Base-by-base conservation (phyloP, 2,113 vertebrate species). In the Passer domesticus region DNA sequence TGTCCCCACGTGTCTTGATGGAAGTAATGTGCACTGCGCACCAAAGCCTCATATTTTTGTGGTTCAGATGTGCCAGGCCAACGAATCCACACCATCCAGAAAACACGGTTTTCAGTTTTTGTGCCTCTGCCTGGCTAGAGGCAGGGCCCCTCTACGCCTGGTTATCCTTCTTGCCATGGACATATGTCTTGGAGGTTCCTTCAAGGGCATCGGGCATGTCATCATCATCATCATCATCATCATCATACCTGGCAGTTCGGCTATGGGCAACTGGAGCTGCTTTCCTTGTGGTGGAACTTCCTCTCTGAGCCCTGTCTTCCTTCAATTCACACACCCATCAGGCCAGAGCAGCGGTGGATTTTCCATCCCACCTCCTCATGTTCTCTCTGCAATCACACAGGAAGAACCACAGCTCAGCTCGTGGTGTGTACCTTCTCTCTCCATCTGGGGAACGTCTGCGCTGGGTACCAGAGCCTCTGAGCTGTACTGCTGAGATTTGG, bases 251-350 rank as follows among this genome's bases (percentile, higher is more conserved):
- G 55, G 55, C 25, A 75, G 25, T 59, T 59, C 0, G 4, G 43
- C n/a, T 37, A 8, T 0, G 2, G 56, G 43, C 43, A 4, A 18
- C 43, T 47, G 55, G 55, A 37, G 44, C 44, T 39, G n/a, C 27
- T 49, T 49, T 13, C 9, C 3, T 39, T 39, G 9, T 39, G 21
- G 27, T 49, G n/a, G n/a, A 49, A 31, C 56, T 31, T 5, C 11
- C n/a, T 59, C 20, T 39, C 27, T 19, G n/a, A 19, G 44, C 14
- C 27, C 24, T 49, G 21, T 4, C 5, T 1, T 25, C 25, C 27
- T 24, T 8, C 55, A 37, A 1, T 47, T 37, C 14, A 35, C 0
- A 3, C 13, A 44, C 52, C 31, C 0, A 0, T 56, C 9, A 13
- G 5, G 24, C 41, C 53, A 58, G 72, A 46, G 33, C 72, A 74